Conservation (phyloP, 2,888 invertebrate species). For the Chalcis sispes region DNA sequence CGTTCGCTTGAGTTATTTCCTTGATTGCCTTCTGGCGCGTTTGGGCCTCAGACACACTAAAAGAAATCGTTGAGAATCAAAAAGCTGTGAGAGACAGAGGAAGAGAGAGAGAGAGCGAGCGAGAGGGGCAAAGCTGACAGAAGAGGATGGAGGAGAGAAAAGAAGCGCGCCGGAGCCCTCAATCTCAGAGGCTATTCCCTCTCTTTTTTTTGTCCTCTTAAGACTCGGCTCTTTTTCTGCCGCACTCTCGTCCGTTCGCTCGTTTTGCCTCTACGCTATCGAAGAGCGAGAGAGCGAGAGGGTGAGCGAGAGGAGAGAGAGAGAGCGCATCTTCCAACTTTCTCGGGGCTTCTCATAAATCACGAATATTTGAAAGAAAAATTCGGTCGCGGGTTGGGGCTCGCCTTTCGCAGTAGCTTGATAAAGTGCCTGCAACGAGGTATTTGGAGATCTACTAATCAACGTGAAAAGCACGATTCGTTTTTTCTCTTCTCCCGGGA, state of each 20-base stretch:
- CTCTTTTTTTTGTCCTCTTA: slow-evolving; percentile 48
- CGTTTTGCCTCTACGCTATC: slow-evolving; percentile 16
- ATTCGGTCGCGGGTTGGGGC: slow-evolving; percentile 38
- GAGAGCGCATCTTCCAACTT: slow-evolving; percentile 41
- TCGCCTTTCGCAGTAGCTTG: slow-evolving; percentile 19
- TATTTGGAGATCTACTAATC: slow-evolving; percentile 48
- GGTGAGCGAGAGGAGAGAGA: not conserved
- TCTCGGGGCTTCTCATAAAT: slow-evolving; percentile 52
- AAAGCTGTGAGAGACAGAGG: not conserved
- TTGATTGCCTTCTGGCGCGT: slow-evolving; percentile 54
- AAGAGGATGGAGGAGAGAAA: slow-evolving; percentile 1
- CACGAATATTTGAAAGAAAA: slow-evolving; percentile 57
- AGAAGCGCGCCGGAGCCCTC: slow-evolving; percentile 31
- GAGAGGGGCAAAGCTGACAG: slow-evolving; percentile 18
- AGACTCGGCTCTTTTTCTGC: slow-evolving; percentile 50
- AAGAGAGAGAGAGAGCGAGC: not conserved
- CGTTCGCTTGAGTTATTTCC: slow-evolving; percentile 55
- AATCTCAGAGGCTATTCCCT: slow-evolving; percentile 50
- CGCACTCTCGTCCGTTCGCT: slow-evolving; percentile 2
- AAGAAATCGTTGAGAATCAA: not conserved
- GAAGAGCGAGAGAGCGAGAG: not conserved
- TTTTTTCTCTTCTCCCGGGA: slow-evolving; percentile 13
- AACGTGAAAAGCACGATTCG: slow-evolving; percentile 32
- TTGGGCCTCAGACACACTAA: slow-evolving; percentile 1
- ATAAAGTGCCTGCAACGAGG: slow-evolving; percentile 50